A percentile compares a stretch with the other conserved stretches of the same genome.
Conservation (phyloP, 2,888 invertebrate genomes). For the Buathra laborator region DNA sequence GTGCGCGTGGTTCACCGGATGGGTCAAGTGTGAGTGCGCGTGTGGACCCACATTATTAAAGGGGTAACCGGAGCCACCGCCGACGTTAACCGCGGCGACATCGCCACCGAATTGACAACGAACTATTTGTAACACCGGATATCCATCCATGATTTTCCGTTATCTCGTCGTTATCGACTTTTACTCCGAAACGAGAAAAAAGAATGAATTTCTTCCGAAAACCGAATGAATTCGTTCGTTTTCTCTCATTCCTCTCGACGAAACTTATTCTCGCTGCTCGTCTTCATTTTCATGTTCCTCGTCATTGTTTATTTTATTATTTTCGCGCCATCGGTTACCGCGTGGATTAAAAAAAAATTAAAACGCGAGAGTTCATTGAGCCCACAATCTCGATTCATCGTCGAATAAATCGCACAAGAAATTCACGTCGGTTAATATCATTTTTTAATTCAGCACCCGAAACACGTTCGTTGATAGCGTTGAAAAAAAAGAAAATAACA, state of each 20-base stretch:
- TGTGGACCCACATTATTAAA: constrained; percentile 78
- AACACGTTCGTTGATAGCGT: background rate
- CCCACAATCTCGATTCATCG: background rate
- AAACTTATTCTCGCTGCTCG: too few relatives aligned
- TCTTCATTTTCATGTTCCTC: background rate
- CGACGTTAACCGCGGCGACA: constrained; percentile 75
- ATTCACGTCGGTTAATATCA: too few relatives aligned
- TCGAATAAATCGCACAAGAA: background rate
- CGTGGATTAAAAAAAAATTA: too few relatives aligned
- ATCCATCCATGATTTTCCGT: constrained; percentile 80
- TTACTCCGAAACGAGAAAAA: background rate
- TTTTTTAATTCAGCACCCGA: too few relatives aligned
- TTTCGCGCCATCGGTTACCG: background rate
- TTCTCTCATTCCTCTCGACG: too few relatives aligned
- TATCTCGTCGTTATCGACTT: background rate
- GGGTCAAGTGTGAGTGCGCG: constrained; percentile 81
- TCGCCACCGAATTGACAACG: constrained; percentile 82
- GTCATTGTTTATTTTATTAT: background rate
- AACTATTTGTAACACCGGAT: constrained; percentile 83
- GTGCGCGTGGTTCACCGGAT: constrained; percentile 81
- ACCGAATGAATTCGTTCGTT: too few relatives aligned
- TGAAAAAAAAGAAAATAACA: background rate
- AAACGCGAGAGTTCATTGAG: too few relatives aligned
- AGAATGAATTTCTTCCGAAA: too few relatives aligned
- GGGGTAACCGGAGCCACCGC: constrained; percentile 79